Evolutionary conservation across 1,140 invertebrate species (phyloP).

Genomic region (Polypedilum vanderplanki): DNA sequence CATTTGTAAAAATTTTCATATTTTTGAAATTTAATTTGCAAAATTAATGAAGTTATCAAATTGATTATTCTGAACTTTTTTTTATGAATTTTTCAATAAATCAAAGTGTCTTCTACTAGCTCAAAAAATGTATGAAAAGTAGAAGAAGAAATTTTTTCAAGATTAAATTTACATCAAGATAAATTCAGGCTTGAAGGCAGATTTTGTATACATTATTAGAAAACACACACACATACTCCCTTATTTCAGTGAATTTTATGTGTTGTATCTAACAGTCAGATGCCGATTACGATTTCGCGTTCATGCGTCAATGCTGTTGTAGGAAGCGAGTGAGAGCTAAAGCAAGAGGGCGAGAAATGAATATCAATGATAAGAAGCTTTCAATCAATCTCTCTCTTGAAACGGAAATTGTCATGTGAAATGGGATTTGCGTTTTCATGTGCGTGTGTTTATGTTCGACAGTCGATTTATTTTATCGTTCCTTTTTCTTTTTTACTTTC

Average conservation of each 20-base stretch:
- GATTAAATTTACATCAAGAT: conserved; percentile 14
- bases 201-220: not conserved
- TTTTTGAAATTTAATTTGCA: too few relatives aligned
- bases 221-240: too few relatives aligned
- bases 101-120: too few relatives aligned
- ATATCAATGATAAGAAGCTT: conserved; percentile 14
- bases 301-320: conserved; percentile 1
- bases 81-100: too few relatives aligned
- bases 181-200: not conserved
- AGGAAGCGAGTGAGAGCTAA: not conserved
- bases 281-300: conserved; percentile 10
- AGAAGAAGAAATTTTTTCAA: not conserved
- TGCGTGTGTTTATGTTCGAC: too few relatives aligned
- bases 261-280: conserved; percentile 11
- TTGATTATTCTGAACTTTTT: too few relatives aligned
- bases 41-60: too few relatives aligned
- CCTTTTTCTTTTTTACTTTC: too few relatives aligned
- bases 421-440: not conserved
- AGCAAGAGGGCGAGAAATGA: not conserved
- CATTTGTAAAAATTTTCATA: too few relatives aligned
- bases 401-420: conserved; percentile 11
- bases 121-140: too few relatives aligned
- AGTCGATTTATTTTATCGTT: too few relatives aligned
- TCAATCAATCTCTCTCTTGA: not conserved
- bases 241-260: too few relatives aligned